Conservation (phyloP, 2,113 vertebrate genomes). For the Dipodomys ordii region DNA sequence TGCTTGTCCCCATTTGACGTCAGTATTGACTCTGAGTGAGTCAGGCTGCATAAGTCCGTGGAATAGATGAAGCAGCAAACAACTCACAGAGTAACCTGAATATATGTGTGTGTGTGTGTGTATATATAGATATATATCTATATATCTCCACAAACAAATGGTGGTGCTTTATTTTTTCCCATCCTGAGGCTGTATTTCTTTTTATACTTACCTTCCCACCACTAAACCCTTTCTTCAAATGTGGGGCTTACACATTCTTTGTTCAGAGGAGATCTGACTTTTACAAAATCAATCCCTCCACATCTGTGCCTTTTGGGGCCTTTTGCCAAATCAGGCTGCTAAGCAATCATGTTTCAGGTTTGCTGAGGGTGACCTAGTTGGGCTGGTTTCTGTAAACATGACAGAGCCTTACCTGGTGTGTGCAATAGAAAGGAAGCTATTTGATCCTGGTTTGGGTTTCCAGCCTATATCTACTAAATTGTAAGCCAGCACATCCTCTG, state of each 20-base stretch:
- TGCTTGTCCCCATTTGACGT: not conserved
- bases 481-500: not conserved
- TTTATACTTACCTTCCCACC: slow-evolving; percentile 38
- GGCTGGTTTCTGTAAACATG: not conserved
- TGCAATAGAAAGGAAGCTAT: not conserved
- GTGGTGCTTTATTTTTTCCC: slow-evolving; percentile 46
- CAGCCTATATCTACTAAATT: too few species aligned
- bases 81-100: slow-evolving; percentile 40
- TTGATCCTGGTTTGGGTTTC: not conserved
- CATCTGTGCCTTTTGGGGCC: slow-evolving; percentile 27
- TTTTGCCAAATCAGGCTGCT: slow-evolving; percentile 51
- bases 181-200: slow-evolving; percentile 23
- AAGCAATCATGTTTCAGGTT: slow-evolving; percentile 52
- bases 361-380: slow-evolving; percentile 57
- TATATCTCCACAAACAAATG: slow-evolving; percentile 45
- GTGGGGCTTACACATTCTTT: slow-evolving; percentile 57
- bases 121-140: too few species aligned
- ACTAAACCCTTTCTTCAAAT: slow-evolving; percentile 64
- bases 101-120: too few species aligned
- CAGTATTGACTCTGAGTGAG: not conserved
- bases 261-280: slow-evolving; percentile 66
- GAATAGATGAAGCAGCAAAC: slow-evolving; percentile 7
- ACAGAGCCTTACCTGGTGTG: not conserved
- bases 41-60: not conserved
- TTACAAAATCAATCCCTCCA: slow-evolving; percentile 66